Conservation (phyloP, 2,797 vertebrate species). For the Molossus alvarezi region DNA sequence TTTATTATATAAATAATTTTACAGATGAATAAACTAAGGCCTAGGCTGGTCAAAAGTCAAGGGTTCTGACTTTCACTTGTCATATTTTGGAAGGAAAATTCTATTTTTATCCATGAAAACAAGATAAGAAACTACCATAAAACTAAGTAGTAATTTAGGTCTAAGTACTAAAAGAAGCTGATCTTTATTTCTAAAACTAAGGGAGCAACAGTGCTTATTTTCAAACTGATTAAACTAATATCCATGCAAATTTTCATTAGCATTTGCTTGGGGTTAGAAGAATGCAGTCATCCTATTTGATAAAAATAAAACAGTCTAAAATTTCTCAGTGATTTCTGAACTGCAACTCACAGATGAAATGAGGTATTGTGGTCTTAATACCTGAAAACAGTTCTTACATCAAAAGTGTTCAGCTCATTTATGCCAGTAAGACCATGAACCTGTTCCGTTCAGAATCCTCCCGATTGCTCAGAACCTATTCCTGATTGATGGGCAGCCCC, state of each 20-base stretch:
- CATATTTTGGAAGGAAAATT: slow-evolving; percentile 42
- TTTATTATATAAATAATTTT: slow-evolving; percentile 30
- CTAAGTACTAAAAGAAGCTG: neutral
- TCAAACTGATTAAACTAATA: neutral
- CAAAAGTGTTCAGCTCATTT: neutral
- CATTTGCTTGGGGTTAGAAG: neutral
- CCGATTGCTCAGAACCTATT: neutral
- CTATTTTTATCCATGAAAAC: slow-evolving; percentile 5
- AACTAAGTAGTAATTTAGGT: neutral
- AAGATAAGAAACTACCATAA: neutral
- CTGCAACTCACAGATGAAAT: neutral
- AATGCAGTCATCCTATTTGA: neutral
- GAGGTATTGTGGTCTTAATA: neutral
- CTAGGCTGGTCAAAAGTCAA: neutral
- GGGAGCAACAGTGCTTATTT: neutral
- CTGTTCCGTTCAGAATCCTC: neutral
- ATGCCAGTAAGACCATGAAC: neutral
- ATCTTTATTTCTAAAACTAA: slow-evolving; percentile 17
- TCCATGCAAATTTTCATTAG: neutral
- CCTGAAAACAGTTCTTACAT: neutral
- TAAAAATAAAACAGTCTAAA: slow-evolving; percentile 7
- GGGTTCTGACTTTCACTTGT: neutral
- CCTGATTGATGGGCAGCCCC: too few relatives aligned
- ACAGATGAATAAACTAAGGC: neutral
- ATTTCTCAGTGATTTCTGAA: slow-evolving; percentile 25